phyloP scores from a whole-genome alignment of 2,888 invertebrate species.

The Chamaedrilus cognettii region DNA sequence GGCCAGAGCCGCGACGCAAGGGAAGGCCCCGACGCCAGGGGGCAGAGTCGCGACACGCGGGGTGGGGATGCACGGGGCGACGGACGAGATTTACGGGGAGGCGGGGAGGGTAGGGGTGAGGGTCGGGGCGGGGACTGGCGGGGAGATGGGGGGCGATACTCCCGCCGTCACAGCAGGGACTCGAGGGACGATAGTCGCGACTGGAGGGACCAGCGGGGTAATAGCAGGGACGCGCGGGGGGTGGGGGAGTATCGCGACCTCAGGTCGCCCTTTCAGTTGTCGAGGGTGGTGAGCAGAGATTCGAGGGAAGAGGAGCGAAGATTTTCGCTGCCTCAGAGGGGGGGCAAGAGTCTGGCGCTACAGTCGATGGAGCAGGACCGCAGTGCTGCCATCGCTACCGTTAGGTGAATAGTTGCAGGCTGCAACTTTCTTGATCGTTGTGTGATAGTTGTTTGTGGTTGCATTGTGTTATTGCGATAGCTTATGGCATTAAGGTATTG shows the following conservation, averaged over 20 bases:
- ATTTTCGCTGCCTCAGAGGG: background rate
- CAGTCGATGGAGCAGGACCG: slow-evolving; percentile 22
- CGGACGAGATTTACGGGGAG: background rate
- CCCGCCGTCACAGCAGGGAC: background rate
- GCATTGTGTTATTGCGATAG: too few species aligned
- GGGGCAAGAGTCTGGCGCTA: slow-evolving; percentile 11
- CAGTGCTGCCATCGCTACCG: slow-evolving; percentile 22
- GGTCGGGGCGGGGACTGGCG: background rate
- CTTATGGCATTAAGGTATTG: too few species aligned
- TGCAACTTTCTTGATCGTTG: too few species aligned
- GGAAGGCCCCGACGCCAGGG: background rate
- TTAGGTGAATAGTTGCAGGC: too few species aligned
- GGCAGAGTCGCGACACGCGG: background rate
- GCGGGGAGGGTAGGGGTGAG: background rate
- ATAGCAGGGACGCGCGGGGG: background rate
- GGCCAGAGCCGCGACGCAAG: background rate
- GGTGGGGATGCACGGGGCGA: background rate
- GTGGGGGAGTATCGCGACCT: background rate
- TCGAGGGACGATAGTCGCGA: background rate
- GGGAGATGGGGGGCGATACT: background rate
- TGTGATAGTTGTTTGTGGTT: too few species aligned
- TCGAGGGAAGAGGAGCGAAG: background rate
- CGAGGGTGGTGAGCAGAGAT: background rate
- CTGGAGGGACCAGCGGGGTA: background rate
- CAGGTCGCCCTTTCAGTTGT: too few species aligned